Percentiles rank a stretch among this genome's conserved stretches.
Evolutionary conservation across 2,888 invertebrate species (phyloP).

Genomic region (Mesochorus sp.): DNA sequence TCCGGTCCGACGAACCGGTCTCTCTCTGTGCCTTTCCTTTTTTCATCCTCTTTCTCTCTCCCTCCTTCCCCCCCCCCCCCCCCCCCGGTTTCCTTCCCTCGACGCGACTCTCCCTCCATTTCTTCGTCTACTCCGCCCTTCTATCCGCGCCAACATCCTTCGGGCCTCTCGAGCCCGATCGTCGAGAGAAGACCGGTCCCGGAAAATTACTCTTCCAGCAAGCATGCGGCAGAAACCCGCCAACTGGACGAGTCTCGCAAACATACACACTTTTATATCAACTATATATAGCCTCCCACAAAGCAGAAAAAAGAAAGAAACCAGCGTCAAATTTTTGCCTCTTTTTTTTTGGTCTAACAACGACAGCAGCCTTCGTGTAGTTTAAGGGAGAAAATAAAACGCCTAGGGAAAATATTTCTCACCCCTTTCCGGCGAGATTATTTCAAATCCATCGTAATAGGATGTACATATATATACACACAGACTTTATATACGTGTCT

Average conservation of each 20-base stretch:
- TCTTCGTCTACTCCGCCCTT: constrained; percentile 59
- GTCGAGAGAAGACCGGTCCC: constrained; percentile 71
- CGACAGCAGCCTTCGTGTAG: too few species aligned
- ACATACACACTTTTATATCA: not conserved
- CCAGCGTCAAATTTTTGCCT: not conserved
- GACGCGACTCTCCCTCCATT: constrained; percentile 8
- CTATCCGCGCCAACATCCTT: constrained; percentile 57
- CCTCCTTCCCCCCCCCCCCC: constrained; percentile 31
- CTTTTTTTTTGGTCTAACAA: too few species aligned
- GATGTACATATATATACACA: not conserved
- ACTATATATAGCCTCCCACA: not conserved
- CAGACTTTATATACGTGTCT: not conserved
- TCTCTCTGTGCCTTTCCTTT: constrained; percentile 66
- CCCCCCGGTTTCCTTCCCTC: constrained; percentile 13
- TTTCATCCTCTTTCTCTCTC: constrained; percentile 35
- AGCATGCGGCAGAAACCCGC: constrained; percentile 64
- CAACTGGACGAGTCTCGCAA: constrained; percentile 22
- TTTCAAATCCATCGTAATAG: constrained; percentile 34
- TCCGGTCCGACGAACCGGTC: constrained; percentile 72
- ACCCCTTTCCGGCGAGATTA: constrained; percentile 48
- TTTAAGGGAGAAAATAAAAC: not conserved
- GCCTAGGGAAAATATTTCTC: not conserved
- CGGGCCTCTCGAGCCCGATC: constrained; percentile 66
- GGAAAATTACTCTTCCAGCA: constrained; percentile 72
- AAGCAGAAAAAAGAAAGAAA: not conserved